Base-by-base conservation (phyloP, 2,888 invertebrate species). In the Ormyrus pomaceus region DNA sequence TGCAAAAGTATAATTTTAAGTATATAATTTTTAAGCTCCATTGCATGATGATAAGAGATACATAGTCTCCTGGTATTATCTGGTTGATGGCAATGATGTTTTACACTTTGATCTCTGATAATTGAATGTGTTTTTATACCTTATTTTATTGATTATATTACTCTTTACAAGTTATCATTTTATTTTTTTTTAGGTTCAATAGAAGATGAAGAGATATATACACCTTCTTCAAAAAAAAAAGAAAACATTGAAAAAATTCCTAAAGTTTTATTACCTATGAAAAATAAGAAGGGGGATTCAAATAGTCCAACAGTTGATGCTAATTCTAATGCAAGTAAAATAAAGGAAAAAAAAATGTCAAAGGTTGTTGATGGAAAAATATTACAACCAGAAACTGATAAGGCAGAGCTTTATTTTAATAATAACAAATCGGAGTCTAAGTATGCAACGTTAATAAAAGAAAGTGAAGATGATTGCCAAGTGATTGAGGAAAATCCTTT, bases 81-180 rank as follows among this genome's bases (percentile, higher is more conserved):
- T 79, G 80, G 85, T 86, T 62, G 86, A 87, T 72, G 86, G 86
- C 86, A 83, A 84, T 86, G 86, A 85, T 84, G 82, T 79, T 83
- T 86, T 69, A 83, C 88, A 90, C 90, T 89, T 89, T 90, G 89
- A 90, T 90, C 90, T 82, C 90, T 90, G 90, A 90, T 34, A 34
- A 34, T 34, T 34, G 4, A 34, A 34, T 34, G 34, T 34, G 34
- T 83, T 70, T 77, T 75, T 66, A 59, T 53, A 45, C 62, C 59
- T 10, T 61, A 11, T 19, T 6, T 55, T 78, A 10, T 68, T 69
- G 34, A 34, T 34, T 34, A 34, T 34, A 4, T 4, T 34, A 34
- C 34, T 4, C 4, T 4, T 34, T 34, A 34, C 53, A 4, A 69
- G 46, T 62, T 70, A 68, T 68, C 10, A 61, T 64, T 64, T 51